Evolutionary conservation across 2,113 vertebrate species (phyloP).

Genomic region (Cyprinodon tularosa): DNA sequence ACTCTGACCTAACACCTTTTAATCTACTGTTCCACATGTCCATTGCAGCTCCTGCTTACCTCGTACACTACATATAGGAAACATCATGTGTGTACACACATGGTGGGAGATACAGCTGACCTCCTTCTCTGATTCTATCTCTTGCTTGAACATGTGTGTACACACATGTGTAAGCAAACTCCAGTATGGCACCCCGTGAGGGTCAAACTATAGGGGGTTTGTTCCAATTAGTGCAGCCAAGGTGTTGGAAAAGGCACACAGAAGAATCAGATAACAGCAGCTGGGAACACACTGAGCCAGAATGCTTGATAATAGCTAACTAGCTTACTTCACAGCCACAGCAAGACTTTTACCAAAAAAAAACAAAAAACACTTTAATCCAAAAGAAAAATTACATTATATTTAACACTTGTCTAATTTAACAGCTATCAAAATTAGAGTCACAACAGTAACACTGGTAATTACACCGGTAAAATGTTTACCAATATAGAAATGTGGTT

Average conservation of each 20-base stretch:
- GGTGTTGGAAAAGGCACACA: conserved; percentile 61
- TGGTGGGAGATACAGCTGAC: not conserved
- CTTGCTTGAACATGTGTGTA: conserved; percentile 1
- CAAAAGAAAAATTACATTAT: conserved; percentile 26
- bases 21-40: not conserved
- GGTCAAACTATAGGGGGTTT: conserved; percentile 60
- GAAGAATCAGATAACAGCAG: conserved; percentile 61
- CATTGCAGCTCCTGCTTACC: not conserved
- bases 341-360: conserved; percentile 42
- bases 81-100: not conserved
- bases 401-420: conserved; percentile 34
- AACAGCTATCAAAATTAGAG: conserved; percentile 29
- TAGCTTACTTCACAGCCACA: conserved; percentile 66
- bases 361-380: conserved; percentile 39
- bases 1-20: not conserved
- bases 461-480: too few species aligned
- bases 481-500: too few species aligned
- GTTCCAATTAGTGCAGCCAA: conserved; percentile 71
- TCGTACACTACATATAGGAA: too few species aligned
- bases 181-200: conserved; percentile 43
- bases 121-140: not conserved
- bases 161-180: conserved; percentile 13
- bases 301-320: conserved; percentile 65
- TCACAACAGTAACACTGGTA: conserved; percentile 13
- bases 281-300: conserved; percentile 61